These are phyloP conservation scores for Charadrius vociferus DNA, from an alignment of 2,113 vertebrate species.

Conservation along the genomic window DNA sequence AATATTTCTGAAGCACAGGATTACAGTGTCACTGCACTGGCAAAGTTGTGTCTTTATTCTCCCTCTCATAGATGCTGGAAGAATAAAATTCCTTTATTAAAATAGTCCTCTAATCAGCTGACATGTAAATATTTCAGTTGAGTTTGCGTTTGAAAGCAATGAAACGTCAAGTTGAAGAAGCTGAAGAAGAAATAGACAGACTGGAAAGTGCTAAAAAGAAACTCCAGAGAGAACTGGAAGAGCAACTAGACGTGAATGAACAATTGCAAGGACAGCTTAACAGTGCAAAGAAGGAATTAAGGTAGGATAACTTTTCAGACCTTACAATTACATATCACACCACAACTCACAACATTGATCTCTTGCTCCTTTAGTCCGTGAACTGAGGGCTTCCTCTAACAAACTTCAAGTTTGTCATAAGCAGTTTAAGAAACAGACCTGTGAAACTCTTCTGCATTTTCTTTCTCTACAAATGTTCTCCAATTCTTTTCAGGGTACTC, in stretches of 20 bases:
- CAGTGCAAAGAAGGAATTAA: constrained; percentile 83
- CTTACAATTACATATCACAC: neutral
- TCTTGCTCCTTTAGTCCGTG: neutral
- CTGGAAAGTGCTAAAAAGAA: constrained; percentile 93
- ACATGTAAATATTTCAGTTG: constrained; percentile 77
- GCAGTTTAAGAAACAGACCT: neutral
- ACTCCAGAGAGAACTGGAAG: constrained; percentile 94
- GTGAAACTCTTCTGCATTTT: neutral
- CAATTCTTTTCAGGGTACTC: neutral
- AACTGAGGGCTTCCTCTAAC: neutral
- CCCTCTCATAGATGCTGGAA: constrained; percentile 49
- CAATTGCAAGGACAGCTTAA: constrained; percentile 91
- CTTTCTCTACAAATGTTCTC: neutral
- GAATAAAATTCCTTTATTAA: constrained; percentile 34
- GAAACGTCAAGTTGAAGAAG: constrained; percentile 95
- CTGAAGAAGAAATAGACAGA: constrained; percentile 95
- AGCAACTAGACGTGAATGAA: constrained; percentile 91
- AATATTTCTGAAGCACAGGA: neutral
- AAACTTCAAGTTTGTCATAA: neutral
- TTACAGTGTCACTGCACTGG: constrained; percentile 27
- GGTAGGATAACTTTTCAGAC: constrained; percentile 72
- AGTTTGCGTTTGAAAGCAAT: constrained; percentile 93
- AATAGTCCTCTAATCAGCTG: constrained; percentile 41
- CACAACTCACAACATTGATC: neutral
- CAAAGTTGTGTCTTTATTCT: constrained; percentile 56